Evolutionary conservation across 2,888 invertebrate species (phyloP), one percentile per base, ranked within the genome.

Genomic region (Quadroppia sp.): DNA sequence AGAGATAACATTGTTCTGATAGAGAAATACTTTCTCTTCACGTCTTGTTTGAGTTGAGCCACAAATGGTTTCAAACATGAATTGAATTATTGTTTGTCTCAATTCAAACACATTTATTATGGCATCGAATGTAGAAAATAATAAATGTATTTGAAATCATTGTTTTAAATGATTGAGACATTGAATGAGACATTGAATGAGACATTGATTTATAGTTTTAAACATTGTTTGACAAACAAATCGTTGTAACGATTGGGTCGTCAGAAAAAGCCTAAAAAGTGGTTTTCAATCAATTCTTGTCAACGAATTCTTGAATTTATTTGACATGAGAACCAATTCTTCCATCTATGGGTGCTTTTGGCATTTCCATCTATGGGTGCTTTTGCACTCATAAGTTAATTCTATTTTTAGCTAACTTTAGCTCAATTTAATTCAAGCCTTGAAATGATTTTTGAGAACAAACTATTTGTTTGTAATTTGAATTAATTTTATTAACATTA

Each of bases 101-200:
- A 59, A 59, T 28, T 28, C 53, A 23, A 25, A 53, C 53, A 50
- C 50, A 53, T 53, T 53, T 56, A 56, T 56, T 28, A 56, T 56
- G 3, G 28, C 28, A 45, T 56, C 11, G 28, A 15, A 28, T 28
- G 28, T 9, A 2, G 23, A 9, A 6, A 30, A 56, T 28, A 30
- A 56, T 56, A 28, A 56, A 56, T 56, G 28, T 56, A 28, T 56
- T 56, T 23, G 13, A 28, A 25, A 56, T 56, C 20, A 36, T 64
- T 64, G 28, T 64, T 36, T 64, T n/a, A 64, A 64, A 64, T 32
- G 36, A 64, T 64, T 36, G 6, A 11, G 0, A 28, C 25, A 23
- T 32, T 59, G 17, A 59, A n/a, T n/a, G n/a, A n/a, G n/a, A n/a
- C n/a, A n/a, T n/a, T n/a, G n/a, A n/a, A n/a, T 36, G 6, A 36